Conservation (phyloP, 1,140 invertebrate genomes). For the Campoletis sonorensis region DNA sequence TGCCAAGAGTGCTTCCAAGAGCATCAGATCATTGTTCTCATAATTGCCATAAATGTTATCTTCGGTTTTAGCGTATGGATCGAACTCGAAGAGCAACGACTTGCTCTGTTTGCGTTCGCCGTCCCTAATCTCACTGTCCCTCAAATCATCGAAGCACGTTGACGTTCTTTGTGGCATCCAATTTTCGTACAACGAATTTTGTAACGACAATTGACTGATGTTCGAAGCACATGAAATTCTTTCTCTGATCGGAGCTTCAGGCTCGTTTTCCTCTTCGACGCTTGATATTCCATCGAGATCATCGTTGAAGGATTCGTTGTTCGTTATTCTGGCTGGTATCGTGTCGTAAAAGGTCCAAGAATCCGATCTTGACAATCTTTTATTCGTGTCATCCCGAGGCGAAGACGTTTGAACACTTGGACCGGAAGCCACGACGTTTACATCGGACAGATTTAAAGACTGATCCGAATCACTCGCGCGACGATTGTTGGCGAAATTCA, state of each 20-base stretch:
- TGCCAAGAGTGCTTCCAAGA: conserved; percentile 66
- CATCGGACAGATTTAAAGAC: conserved; percentile 66
- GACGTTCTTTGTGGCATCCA: conserved; percentile 48
- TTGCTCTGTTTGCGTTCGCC: conserved; percentile 54
- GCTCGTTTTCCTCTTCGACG: conserved; percentile 63
- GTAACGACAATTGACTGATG: conserved; percentile 62
- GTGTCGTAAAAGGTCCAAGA: conserved; percentile 79
- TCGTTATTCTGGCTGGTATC: conserved; percentile 45
- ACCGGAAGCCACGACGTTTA: conserved; percentile 1
- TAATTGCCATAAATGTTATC: conserved; percentile 64
- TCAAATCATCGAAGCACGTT: conserved; percentile 34
- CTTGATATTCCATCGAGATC: conserved; percentile 64
- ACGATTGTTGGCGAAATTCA: conserved; percentile 57
- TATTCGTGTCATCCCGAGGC: conserved; percentile 33
- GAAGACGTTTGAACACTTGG: conserved; percentile 40
- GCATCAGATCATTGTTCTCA: conserved; percentile 67
- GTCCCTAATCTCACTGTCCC: background rate
- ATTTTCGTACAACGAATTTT: conserved; percentile 72
- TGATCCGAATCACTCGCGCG: conserved; percentile 73
- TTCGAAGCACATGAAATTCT: conserved; percentile 57
- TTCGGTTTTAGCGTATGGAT: conserved; percentile 61
- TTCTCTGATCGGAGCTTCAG: conserved; percentile 51
- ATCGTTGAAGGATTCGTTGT: conserved; percentile 50
- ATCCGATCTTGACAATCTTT: conserved; percentile 73
- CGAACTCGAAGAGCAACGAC: conserved; percentile 69